A percentile compares a stretch with the other conserved stretches of the same genome.
Evolutionary conservation across 2,113 vertebrate species (phyloP).

Genomic region (Scophthalmus maximus): DNA sequence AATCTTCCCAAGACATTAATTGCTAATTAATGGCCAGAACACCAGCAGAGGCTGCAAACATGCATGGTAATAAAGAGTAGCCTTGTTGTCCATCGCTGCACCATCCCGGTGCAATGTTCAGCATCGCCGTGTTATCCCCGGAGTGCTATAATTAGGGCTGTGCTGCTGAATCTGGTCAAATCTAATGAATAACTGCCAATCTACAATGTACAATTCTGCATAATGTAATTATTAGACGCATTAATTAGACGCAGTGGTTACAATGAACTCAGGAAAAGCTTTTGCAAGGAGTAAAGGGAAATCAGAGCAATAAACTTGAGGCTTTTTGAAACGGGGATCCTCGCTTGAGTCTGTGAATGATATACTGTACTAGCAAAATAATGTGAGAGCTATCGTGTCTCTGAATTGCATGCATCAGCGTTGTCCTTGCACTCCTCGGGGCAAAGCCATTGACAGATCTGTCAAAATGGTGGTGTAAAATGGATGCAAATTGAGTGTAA

Average conservation of each 20-base stretch:
- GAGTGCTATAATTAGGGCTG: conserved; percentile 64
- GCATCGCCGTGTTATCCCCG: conserved; percentile 58
- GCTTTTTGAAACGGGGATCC: conserved; percentile 10
- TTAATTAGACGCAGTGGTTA: conserved; percentile 65
- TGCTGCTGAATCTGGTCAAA: conserved; percentile 62
- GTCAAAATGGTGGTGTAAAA: conserved; percentile 48
- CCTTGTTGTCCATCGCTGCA: conserved; percentile 25
- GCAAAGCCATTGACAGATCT: conserved; percentile 45
- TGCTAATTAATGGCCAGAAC: conserved; percentile 29
- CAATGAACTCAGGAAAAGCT: conserved; percentile 16
- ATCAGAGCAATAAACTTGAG: conserved; percentile 12
- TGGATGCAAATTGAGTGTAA: conserved; percentile 43
- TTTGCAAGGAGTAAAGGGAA: not conserved
- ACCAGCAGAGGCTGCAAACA: conserved; percentile 41
- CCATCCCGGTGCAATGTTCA: conserved; percentile 43
- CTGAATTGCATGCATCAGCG: conserved; percentile 50
- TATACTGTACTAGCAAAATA: not conserved
- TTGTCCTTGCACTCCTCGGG: conserved; percentile 30
- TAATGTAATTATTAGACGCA: conserved; percentile 61
- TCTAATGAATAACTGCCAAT: conserved; percentile 61
- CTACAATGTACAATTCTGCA: conserved; percentile 63
- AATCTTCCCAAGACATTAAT: conserved; percentile 24
- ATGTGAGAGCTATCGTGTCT: conserved; percentile 22
- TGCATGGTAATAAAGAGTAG: conserved; percentile 43
- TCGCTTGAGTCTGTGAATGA: too few species aligned